Percentiles rank a stretch among this genome's conserved stretches.
phyloP scores from a whole-genome alignment of 2,113 vertebrate genomes.

The Sus scrofa region DNA sequence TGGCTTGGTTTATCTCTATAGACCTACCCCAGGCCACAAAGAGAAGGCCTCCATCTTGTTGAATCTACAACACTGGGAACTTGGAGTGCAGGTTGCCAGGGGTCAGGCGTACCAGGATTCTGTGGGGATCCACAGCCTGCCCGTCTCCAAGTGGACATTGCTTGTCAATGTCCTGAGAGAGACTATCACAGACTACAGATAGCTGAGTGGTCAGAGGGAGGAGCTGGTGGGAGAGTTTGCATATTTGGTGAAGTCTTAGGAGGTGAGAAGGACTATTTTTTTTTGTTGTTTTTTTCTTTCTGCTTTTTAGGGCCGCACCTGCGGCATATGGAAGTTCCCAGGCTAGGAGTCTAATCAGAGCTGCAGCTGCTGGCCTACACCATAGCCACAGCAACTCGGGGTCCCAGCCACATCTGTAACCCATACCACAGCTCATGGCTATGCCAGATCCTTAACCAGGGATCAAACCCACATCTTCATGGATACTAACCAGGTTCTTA shows the following conservation, averaged over 20 bases:
- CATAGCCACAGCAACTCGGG: too few species aligned
- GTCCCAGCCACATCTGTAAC: too few species aligned
- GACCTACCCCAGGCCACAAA: background rate
- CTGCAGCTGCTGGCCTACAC: too few species aligned
- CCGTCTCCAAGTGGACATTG: background rate
- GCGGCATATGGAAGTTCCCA: too few species aligned
- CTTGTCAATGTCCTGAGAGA: background rate
- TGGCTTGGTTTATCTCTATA: background rate
- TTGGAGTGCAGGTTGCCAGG: background rate
- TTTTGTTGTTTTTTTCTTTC: too few species aligned
- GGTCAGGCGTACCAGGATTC: background rate
- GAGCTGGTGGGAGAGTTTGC: background rate
- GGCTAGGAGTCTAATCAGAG: too few species aligned
- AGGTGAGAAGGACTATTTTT: background rate
- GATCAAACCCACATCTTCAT: too few species aligned
- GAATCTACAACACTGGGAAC: background rate
- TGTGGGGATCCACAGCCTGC: background rate
- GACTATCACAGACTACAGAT: background rate
- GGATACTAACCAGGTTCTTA: too few species aligned
- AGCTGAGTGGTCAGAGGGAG: background rate
- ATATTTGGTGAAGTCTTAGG: slow-evolving; percentile 21
- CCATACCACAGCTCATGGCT: too few species aligned
- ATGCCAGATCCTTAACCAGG: too few species aligned
- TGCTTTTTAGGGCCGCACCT: too few species aligned
- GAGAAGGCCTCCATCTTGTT: background rate